These are phyloP conservation scores for Pavo muticus DNA, from an alignment of 2,113 vertebrate genomes.

Conservation along the genomic window DNA sequence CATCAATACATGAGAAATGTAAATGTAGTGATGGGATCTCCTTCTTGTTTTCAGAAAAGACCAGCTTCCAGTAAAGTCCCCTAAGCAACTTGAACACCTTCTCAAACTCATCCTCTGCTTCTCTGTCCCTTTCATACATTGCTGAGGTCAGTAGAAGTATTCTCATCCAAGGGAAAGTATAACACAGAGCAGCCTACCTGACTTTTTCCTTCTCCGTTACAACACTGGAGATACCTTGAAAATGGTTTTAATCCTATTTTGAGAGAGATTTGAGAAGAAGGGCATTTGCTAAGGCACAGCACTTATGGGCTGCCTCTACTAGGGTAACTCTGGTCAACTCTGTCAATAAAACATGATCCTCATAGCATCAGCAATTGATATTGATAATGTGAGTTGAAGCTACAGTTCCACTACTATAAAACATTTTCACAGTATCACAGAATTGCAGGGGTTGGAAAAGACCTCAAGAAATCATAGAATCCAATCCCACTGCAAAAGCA, in stretches of 20 bases:
- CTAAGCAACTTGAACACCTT: not conserved
- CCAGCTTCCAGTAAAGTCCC: not conserved
- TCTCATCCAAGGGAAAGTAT: not conserved
- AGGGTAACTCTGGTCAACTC: not conserved
- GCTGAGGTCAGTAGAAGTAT: not conserved
- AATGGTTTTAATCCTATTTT: not conserved
- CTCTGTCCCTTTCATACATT: not conserved
- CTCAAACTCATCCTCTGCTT: not conserved
- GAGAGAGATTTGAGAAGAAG: not conserved
- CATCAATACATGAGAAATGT: not conserved
- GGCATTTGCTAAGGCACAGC: not conserved
- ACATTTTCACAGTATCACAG: no score
- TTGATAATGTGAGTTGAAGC: not conserved
- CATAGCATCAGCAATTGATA: not conserved
- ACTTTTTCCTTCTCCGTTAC: not conserved
- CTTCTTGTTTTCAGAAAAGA: not conserved
- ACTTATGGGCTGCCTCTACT: not conserved
- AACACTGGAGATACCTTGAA: not conserved
- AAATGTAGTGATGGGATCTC: not conserved
- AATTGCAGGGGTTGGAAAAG: no score
- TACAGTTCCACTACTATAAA: not conserved
- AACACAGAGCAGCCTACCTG: not conserved
- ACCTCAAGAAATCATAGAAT: no score
- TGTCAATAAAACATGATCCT: not conserved
- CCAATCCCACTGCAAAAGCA: no score